phyloP scores from a whole-genome alignment of 2,888 invertebrate genomes.

The Escarpia spicata region DNA sequence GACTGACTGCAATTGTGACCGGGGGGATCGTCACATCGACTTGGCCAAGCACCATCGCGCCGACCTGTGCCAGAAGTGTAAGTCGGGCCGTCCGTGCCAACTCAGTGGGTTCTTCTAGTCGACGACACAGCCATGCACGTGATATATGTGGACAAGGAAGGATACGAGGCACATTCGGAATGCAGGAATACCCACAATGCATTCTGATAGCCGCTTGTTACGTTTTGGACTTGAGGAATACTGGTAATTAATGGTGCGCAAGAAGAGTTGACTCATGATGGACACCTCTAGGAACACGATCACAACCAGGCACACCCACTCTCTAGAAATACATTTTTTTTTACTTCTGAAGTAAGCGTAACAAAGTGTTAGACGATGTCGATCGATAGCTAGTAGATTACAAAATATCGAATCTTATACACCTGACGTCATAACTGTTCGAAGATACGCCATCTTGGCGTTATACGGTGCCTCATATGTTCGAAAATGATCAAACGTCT shows the following conservation, averaged over 20 bases:
- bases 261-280: neutral
- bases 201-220: neutral
- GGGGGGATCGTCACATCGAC: conserved; percentile 30
- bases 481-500: no score
- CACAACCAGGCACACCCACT: neutral
- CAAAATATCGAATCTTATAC: no score
- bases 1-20: conserved; percentile 24
- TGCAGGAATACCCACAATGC: neutral
- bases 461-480: no score
- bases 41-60: conserved; percentile 24
- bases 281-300: neutral
- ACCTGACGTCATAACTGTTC: no score
- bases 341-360: neutral
- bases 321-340: neutral
- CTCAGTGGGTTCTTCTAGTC: neutral
- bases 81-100: conserved; percentile 21
- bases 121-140: neutral
- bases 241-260: neutral
- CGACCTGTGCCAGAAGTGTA: conserved; percentile 28
- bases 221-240: neutral
- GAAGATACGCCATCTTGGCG: no score
- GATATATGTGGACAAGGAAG: neutral
- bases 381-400: no score
- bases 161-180: neutral
- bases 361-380: neutral